Evolutionary conservation across 2,888 invertebrate genomes (phyloP), one percentile per base, ranked within the genome.

Genomic region (Mimas tiliae): DNA sequence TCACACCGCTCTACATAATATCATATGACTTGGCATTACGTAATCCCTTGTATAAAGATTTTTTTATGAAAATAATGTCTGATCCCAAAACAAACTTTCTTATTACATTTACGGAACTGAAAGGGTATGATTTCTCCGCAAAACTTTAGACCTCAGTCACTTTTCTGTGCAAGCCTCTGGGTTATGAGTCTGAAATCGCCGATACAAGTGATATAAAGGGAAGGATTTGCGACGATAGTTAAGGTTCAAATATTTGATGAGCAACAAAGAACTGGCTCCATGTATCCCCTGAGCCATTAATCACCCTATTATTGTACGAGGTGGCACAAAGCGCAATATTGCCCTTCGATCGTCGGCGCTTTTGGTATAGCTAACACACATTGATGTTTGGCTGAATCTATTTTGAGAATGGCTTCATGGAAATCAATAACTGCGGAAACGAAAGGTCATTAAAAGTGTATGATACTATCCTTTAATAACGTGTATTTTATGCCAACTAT

Each of bases 241-340:
- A 84, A 76, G 81, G 85, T 87, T 88, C 88, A 88, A 89, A 93
- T 91, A 91, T 93, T 92, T 91, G 90, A 84, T 76, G 78, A 86
- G 85, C 89, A 89, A 91, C 91, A 92, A 92, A 91, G 90, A 89
- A 87, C 84, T 87, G 80, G 83, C 84, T 79, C 76, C 82, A 83
- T 86, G 85, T 88, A 90, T 88, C 87, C 89, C 80, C 80, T 80
- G 82, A 83, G 83, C 86, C 91, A 93, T 93, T 92, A 91, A 93
- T 93, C 91, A 93, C 87, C 76, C 86, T 82, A 86, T 88, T 90
- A 90, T 91, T 91, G 88, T 87, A 84, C 80, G 83, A 78, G 80
- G 84, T 81, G 83, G 85, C 85, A 88, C 87, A 89, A 89, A 88
- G 87, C 87, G 84, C 88, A 86, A 89, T 91, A 89, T 91, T 90